Conservation (phyloP, 2,888 invertebrate species). For the Aelia acuminata region DNA sequence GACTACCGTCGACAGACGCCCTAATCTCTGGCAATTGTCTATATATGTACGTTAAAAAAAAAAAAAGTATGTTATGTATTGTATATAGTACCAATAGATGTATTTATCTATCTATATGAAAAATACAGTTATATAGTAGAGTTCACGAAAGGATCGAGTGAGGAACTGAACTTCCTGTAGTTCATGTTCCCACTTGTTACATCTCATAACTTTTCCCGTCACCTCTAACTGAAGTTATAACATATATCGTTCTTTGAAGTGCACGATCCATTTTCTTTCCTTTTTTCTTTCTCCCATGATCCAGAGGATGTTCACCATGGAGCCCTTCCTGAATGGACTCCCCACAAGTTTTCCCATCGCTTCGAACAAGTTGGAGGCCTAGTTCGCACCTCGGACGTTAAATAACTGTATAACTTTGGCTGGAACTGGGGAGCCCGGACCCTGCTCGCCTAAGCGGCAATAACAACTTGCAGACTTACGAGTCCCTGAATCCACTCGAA, state of each 20-base stretch:
- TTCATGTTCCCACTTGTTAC: background rate
- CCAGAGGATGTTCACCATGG: background rate
- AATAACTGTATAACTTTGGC: conserved; percentile 9
- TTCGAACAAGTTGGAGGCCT: background rate
- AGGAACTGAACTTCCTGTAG: background rate
- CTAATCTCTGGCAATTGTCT: too few relatives aligned
- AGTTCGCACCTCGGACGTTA: background rate
- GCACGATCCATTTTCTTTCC: background rate
- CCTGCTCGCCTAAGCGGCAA: conserved; percentile 17
- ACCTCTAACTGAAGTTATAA: background rate
- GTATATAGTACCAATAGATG: too few relatives aligned
- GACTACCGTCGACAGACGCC: too few relatives aligned
- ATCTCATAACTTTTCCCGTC: background rate
- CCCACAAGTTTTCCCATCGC: conserved; percentile 9
- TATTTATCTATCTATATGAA: too few relatives aligned
- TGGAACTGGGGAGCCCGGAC: background rate
- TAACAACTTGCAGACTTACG: conserved; percentile 12
- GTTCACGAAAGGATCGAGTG: background rate
- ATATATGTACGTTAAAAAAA: too few relatives aligned
- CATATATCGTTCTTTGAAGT: background rate
- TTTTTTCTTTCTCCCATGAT: background rate
- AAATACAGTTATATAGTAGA: too few relatives aligned
- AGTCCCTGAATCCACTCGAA: background rate
- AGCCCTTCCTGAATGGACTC: background rate
- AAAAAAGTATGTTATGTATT: too few relatives aligned